Evolutionary conservation across 1,140 invertebrate genomes (phyloP).

Genomic region (Euschistus heros): DNA sequence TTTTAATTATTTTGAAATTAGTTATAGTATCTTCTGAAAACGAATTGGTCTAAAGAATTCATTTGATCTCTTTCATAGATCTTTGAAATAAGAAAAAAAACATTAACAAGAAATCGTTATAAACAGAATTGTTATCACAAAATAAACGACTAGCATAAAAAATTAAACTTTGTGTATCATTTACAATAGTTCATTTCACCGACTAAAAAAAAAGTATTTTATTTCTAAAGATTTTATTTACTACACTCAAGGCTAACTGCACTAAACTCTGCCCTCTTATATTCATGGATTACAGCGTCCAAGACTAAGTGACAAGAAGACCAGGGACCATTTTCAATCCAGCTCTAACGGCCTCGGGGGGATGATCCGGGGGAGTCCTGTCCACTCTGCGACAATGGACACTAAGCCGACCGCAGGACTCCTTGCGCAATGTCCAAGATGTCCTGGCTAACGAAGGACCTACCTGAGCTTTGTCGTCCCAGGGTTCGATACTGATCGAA

Average conservation of each 20-base stretch:
- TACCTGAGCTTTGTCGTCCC: neutral
- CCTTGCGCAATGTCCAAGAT: neutral
- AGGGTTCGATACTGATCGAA: slow-evolving; percentile 6
- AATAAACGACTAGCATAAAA: too few relatives aligned
- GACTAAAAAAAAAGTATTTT: neutral
- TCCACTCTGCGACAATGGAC: neutral
- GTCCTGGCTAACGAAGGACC: neutral
- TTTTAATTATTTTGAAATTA: too few relatives aligned
- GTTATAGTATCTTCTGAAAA: too few relatives aligned
- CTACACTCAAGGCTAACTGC: neutral
- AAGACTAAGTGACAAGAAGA: neutral
- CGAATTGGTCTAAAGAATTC: too few relatives aligned
- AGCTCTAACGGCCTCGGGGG: neutral
- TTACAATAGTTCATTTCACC: too few relatives aligned
- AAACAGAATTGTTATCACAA: too few relatives aligned
- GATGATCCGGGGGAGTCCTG: neutral
- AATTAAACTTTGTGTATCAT: too few relatives aligned
- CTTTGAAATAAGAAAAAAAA: too few relatives aligned
- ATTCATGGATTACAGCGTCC: neutral
- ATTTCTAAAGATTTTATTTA: neutral
- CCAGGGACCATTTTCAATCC: neutral
- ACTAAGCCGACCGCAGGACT: neutral
- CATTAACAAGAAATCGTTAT: too few relatives aligned
- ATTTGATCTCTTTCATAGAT: too few relatives aligned
- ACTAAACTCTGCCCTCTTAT: neutral